phyloP scores from a whole-genome alignment of 2,888 invertebrate species.

The Heterodera filipjevi region DNA sequence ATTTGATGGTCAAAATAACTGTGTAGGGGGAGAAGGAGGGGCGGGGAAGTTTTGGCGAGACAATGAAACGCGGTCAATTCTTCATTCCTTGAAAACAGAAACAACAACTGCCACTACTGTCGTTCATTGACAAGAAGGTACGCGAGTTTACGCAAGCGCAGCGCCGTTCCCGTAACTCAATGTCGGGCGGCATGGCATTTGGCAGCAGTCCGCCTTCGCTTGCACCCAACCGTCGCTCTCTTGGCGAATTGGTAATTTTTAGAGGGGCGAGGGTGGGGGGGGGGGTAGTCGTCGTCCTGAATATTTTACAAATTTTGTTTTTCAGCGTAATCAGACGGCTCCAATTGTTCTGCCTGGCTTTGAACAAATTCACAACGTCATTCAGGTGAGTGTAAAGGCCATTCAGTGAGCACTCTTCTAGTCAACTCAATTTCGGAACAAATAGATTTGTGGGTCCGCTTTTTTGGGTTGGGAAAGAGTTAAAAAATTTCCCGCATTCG shows the following conservation, averaged over 20 bases:
- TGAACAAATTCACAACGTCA: slow-evolving; percentile 2
- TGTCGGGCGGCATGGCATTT: background rate
- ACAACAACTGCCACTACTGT: background rate
- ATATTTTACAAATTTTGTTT: background rate
- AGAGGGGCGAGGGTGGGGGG: background rate
- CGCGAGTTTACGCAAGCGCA: slow-evolving; percentile 16
- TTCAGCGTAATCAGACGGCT: background rate
- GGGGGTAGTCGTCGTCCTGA: background rate
- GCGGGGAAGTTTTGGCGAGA: background rate
- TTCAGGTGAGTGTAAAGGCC: background rate
- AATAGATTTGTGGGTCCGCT: no score
- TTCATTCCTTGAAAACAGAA: slow-evolving; percentile 1
- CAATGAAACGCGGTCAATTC: no score
- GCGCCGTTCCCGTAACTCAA: background rate
- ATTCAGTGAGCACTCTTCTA: no score
- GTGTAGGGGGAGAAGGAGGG: background rate
- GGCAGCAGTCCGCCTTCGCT: background rate
- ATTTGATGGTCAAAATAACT: no score
- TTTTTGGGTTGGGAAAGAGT: no score
- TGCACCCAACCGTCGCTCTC: background rate
- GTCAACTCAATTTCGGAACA: no score
- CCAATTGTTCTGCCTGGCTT: background rate
- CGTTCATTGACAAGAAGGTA: slow-evolving; percentile 18
- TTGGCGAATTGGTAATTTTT: background rate
- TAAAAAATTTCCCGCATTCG: no score